Conservation (phyloP, 2,113 vertebrate genomes). For the Embiotoca jacksoni region DNA sequence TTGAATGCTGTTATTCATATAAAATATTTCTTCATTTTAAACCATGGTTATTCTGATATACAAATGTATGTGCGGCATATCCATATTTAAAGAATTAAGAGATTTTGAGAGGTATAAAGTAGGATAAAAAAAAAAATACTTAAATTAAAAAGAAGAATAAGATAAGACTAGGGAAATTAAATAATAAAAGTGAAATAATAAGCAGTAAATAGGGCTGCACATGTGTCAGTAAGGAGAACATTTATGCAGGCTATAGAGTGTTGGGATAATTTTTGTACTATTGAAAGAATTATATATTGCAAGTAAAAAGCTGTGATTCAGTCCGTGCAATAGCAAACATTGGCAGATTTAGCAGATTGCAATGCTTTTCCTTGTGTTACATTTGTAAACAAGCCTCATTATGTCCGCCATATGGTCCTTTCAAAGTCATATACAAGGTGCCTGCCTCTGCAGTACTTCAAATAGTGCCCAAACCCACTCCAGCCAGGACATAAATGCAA, state of each 20-base stretch:
- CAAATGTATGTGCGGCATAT: too few relatives aligned
- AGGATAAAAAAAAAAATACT: too few relatives aligned
- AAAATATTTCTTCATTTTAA: neutral
- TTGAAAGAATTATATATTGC: neutral
- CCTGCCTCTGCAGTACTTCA: slow-evolving; percentile 26
- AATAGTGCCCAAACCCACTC: neutral
- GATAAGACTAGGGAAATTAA: too few relatives aligned
- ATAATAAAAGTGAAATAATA: too few relatives aligned
- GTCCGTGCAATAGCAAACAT: slow-evolving; percentile 2
- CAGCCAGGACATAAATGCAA: slow-evolving; percentile 47
- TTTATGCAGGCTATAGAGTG: neutral
- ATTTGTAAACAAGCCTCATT: slow-evolving; percentile 53
- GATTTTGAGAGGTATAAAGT: too few relatives aligned
- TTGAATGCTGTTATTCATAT: neutral
- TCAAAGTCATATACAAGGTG: neutral
- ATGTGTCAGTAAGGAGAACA: neutral
- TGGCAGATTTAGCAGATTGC: slow-evolving; percentile 33
- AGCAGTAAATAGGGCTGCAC: neutral
- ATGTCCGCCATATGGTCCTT: slow-evolving; percentile 62
- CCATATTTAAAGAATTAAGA: too few relatives aligned
- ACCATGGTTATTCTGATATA: neutral
- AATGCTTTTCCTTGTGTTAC: slow-evolving; percentile 26
- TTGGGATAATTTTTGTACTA: too few relatives aligned
- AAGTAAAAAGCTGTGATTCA: slow-evolving; percentile 14
- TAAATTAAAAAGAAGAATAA: too few relatives aligned